These are phyloP conservation scores for Ips nitidus DNA, from an alignment of 1,140 invertebrate species.

Conservation along the genomic window DNA sequence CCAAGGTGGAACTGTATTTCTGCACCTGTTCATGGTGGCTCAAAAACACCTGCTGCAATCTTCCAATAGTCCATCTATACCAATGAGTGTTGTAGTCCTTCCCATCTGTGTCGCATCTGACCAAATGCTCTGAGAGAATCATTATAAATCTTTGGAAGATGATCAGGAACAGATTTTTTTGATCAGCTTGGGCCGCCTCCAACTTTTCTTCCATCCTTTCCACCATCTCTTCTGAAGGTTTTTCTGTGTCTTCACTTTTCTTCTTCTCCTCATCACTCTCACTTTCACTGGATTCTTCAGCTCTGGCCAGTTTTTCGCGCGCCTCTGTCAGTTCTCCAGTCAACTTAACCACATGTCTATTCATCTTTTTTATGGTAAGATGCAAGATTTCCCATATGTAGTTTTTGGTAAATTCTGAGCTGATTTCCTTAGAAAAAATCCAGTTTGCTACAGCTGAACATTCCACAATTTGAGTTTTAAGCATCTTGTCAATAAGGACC, in stretches of 20 bases:
- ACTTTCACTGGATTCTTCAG: conserved; percentile 74
- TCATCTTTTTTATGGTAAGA: conserved; percentile 94
- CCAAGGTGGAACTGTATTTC: conserved; percentile 92
- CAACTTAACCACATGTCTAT: conserved; percentile 88
- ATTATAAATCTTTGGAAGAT: conserved; percentile 99
- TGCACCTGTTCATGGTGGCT: conserved; percentile 98
- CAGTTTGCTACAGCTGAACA: conserved; percentile 97
- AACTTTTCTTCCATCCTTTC: conserved; percentile 95
- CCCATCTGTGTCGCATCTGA: conserved; percentile 89
- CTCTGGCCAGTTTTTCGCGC: conserved; percentile 77
- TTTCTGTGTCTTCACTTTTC: conserved; percentile 65
- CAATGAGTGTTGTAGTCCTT: conserved; percentile 93
- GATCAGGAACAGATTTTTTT: conserved; percentile 96
- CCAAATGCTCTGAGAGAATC: conserved; percentile 95
- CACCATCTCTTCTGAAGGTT: conserved; percentile 84
- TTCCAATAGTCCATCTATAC: conserved; percentile 95
- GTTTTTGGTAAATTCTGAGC: conserved; percentile 87
- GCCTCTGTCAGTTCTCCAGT: conserved; percentile 82
- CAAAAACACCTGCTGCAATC: conserved; percentile 94
- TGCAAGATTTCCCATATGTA: conserved; percentile 98
- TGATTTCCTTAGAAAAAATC: conserved; percentile 98
- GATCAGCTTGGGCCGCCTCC: conserved; percentile 92
- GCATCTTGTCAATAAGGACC: conserved; percentile 93
- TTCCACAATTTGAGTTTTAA: conserved; percentile 96
- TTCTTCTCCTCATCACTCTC: conserved; percentile 67